A percentile compares a stretch with the other conserved stretches of the same genome.
Evolutionary conservation across 2,888 invertebrate species (phyloP).

Genomic region (Xestoiulus laeticollis): DNA sequence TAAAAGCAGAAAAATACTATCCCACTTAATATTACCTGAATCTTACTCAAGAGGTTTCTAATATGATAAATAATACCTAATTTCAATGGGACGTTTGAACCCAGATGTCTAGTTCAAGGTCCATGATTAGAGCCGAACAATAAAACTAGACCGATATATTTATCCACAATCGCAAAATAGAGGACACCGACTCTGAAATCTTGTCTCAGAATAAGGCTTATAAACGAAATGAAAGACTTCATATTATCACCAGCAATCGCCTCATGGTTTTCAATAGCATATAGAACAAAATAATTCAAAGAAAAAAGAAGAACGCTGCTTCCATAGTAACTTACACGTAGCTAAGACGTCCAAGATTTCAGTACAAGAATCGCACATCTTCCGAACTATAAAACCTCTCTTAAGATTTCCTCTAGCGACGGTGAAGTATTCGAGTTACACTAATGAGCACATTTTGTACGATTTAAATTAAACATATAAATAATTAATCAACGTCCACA

Average conservation of each 20-base stretch:
- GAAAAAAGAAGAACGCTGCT: constrained; percentile 1
- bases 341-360: constrained; percentile 92
- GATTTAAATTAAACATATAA: neutral
- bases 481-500: neutral
- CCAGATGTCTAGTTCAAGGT: neutral
- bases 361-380: constrained; percentile 93
- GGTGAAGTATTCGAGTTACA: neutral
- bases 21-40: too few relatives aligned
- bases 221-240: too few relatives aligned
- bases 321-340: constrained; percentile 73
- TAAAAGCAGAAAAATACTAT: too few relatives aligned
- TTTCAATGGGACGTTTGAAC: neutral
- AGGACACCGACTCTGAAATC: neutral
- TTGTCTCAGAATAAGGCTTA: too few relatives aligned
- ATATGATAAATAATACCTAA: too few relatives aligned
- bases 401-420: neutral
- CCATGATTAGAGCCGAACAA: neutral
- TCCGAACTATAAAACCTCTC: neutral
- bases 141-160: neutral
- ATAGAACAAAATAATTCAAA: neutral
- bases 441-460: neutral
- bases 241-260: too few relatives aligned
- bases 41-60: too few relatives aligned
- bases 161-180: neutral
- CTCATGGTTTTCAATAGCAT: neutral